A percentile compares a stretch with the other conserved stretches of the same genome.
These are phyloP conservation scores for Mnemiopsis leidyi DNA, from an alignment of 37 sponge, comb jelly and placozoan species.

Conservation along the genomic window DNA sequence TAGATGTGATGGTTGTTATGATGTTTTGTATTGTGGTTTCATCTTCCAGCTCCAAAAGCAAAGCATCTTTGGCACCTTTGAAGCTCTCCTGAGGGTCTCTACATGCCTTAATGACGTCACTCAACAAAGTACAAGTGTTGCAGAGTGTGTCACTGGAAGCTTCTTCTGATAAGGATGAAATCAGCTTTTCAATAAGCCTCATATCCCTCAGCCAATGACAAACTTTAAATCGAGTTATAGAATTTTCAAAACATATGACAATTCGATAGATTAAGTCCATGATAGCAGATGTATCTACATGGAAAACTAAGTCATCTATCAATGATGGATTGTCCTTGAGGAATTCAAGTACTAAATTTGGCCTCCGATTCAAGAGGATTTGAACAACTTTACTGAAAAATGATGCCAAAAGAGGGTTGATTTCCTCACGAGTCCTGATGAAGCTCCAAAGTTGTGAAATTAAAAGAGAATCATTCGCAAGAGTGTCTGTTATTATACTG, in stretches of 20 bases:
- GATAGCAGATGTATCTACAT: conserved; percentile 33
- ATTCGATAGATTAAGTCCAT: conserved; percentile 44
- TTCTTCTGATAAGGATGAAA: not conserved
- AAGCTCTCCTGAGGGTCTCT: conserved; percentile 56
- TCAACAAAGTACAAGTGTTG: conserved; percentile 9
- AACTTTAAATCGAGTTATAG: conserved; percentile 44
- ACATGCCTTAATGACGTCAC: conserved; percentile 45
- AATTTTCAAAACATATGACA: conserved; percentile 57
- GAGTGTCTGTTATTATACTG: not conserved
- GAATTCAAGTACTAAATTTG: conserved; percentile 29
- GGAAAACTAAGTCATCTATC: conserved; percentile 54
- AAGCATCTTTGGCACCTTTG: conserved; percentile 63
- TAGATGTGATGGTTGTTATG: not conserved
- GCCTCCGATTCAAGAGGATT: conserved; percentile 26
- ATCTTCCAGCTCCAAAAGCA: conserved; percentile 21
- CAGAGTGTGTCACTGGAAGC: conserved; percentile 41
- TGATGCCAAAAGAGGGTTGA: conserved; percentile 42
- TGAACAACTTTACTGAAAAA: conserved; percentile 64
- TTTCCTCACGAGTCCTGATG: not conserved
- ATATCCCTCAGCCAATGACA: conserved; percentile 55
- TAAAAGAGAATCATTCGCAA: not conserved
- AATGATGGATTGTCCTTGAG: conserved; percentile 45
- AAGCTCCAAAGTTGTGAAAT: conserved; percentile 6
- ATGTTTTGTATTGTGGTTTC: not conserved
- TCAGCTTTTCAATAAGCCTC: conserved; percentile 39